Percentiles rank a stretch among this genome's conserved stretches.
These are phyloP conservation scores for Idaea straminata DNA, from an alignment of 2,888 invertebrate species.

Conservation along the genomic window DNA sequence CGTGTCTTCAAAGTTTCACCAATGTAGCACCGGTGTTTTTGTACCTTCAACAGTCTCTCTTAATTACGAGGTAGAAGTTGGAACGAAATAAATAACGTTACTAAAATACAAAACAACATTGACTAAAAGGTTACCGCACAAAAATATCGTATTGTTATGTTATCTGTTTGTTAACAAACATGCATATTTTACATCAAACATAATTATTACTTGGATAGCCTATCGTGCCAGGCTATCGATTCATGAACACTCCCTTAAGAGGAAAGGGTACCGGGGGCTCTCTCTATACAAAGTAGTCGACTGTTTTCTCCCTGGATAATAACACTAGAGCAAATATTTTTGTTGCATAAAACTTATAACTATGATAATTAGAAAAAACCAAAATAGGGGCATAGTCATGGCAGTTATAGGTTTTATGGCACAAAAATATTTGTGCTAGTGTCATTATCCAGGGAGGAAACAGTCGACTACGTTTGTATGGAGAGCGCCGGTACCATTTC, in stretches of 20 bases:
- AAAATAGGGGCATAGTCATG: no score
- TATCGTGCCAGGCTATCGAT: conserved; percentile 2
- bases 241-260: background rate
- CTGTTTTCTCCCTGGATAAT: background rate
- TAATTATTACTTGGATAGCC: background rate
- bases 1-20: background rate
- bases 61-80: background rate
- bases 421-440: no score
- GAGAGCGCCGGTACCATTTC: no score
- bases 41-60: background rate
- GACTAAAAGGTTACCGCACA: background rate
- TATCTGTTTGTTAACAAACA: background rate
- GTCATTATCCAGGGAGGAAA: no score
- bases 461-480: no score
- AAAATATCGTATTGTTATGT: background rate
- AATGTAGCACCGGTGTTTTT: background rate
- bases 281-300: no score
- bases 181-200: background rate
- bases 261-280: no score
- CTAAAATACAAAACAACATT: no score
- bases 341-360: no score
- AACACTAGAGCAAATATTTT: background rate
- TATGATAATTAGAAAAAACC: no score
- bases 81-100: background rate
- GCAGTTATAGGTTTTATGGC: no score